Evolutionary conservation across 1,140 invertebrate genomes (phyloP).

Genomic region (Micrasema longulum): DNA sequence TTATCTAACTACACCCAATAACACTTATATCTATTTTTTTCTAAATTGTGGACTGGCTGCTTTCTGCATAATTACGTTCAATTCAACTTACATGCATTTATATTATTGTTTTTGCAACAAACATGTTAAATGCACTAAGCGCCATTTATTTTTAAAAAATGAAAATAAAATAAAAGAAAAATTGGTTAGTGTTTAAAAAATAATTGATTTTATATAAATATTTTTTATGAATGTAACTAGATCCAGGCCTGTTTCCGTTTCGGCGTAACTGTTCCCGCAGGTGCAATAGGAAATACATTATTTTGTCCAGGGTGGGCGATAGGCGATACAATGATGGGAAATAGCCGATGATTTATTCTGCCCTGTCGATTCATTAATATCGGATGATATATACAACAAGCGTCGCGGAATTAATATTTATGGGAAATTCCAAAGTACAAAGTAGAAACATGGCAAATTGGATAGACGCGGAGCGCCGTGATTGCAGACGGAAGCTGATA

Average conservation of each 20-base stretch:
- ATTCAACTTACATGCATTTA: too few relatives aligned
- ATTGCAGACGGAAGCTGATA: not conserved
- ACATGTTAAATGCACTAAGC: too few relatives aligned
- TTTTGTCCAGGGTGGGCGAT: conserved; percentile 14
- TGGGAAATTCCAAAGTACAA: conserved; percentile 32
- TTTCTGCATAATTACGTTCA: too few relatives aligned
- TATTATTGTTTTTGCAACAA: too few relatives aligned
- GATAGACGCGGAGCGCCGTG: conserved; percentile 3
- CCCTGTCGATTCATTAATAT: conserved; percentile 42
- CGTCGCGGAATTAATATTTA: conserved; percentile 46
- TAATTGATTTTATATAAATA: too few relatives aligned
- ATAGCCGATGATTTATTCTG: conserved; percentile 46
- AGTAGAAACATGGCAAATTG: conserved; percentile 26
- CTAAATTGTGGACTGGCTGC: too few relatives aligned
- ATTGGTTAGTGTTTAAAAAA: too few relatives aligned
- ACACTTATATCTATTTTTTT: too few relatives aligned
- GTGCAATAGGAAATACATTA: conserved; percentile 43
- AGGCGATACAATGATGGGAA: conserved; percentile 21
- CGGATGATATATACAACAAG: conserved; percentile 29
- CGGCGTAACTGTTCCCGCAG: conserved; percentile 37
- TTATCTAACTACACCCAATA: too few relatives aligned
- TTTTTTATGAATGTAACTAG: too few relatives aligned
- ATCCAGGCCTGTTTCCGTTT: conserved; percentile 17
- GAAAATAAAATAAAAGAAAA: too few relatives aligned
- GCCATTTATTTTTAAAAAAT: too few relatives aligned